These are phyloP conservation scores for Plestiodon gilberti DNA, from an alignment of 2,113 vertebrate genomes.

Conservation along the genomic window DNA sequence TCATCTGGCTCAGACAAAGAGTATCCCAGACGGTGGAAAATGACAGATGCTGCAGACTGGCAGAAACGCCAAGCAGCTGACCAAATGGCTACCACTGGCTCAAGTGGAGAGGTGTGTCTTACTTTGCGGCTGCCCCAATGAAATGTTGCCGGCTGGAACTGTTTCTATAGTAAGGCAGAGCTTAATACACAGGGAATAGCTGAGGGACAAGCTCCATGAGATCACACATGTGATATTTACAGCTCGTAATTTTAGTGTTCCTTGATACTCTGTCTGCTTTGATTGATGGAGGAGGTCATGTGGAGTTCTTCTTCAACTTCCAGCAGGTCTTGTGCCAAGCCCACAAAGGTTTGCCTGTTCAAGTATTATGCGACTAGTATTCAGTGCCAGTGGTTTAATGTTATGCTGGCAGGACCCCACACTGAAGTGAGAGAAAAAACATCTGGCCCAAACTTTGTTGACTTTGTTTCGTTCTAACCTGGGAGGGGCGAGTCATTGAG, in stretches of 20 bases:
- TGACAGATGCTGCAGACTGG: slow-evolving; percentile 13
- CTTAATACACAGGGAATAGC: slow-evolving; percentile 17
- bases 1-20: slow-evolving; percentile 30
- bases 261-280: slow-evolving; percentile 17
- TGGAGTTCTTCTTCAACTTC: slow-evolving; percentile 9
- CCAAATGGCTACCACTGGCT: not conserved
- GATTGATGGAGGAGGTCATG: slow-evolving; percentile 32
- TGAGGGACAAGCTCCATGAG: slow-evolving; percentile 7
- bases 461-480: not conserved
- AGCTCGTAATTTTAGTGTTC: slow-evolving; percentile 32
- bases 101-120: not conserved
- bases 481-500: not conserved
- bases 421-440: not conserved
- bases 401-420: slow-evolving; percentile 6
- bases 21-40: not conserved
- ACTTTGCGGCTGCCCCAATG: not conserved
- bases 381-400: not conserved
- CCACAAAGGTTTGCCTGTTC: slow-evolving; percentile 11
- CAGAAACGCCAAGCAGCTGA: not conserved
- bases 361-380: not conserved
- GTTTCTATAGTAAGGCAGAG: slow-evolving; percentile 9
- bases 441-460: not conserved
- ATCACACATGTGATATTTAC: slow-evolving; percentile 47
- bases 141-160: not conserved
- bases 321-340: slow-evolving; percentile 9